Conservation (phyloP, 2,113 vertebrate genomes). For the Vanacampus margaritifer region DNA sequence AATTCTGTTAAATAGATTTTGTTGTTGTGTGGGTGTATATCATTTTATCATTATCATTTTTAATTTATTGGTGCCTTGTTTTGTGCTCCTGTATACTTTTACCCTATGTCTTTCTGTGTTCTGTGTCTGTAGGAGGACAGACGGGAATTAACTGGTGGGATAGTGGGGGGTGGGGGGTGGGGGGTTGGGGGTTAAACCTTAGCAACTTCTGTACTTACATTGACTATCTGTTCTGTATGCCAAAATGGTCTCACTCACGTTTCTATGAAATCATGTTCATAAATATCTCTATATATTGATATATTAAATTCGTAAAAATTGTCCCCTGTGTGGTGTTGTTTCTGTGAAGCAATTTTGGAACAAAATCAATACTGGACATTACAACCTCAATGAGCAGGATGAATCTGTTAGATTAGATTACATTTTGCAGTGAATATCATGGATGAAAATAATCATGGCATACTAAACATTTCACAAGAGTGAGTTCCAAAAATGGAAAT, state of each 20-base stretch:
- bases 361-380: neutral
- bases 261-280: constrained; percentile 83
- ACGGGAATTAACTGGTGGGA: constrained; percentile 12
- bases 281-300: constrained; percentile 85
- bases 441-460: too few relatives aligned
- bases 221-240: constrained; percentile 78
- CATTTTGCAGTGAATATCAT: too few relatives aligned
- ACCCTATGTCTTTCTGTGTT: constrained; percentile 62
- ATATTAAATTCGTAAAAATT: constrained; percentile 82
- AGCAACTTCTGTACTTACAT: constrained; percentile 77
- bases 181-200: constrained; percentile 46
- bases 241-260: constrained; percentile 82
- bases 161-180: constrained; percentile 8
- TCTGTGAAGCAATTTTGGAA: neutral
- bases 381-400: neutral
- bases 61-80: constrained; percentile 85
- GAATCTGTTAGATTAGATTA: too few relatives aligned
- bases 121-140: constrained; percentile 44
- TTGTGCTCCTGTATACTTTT: constrained; percentile 75
- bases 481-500: too few relatives aligned
- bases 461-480: too few relatives aligned
- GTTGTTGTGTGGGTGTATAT: constrained; percentile 31
- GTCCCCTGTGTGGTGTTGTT: neutral
- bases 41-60: too few relatives aligned
- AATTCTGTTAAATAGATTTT: constrained; percentile 72